Base-by-base conservation (phyloP, 2,888 invertebrate genomes). In the Sepiola atlantica region DNA sequence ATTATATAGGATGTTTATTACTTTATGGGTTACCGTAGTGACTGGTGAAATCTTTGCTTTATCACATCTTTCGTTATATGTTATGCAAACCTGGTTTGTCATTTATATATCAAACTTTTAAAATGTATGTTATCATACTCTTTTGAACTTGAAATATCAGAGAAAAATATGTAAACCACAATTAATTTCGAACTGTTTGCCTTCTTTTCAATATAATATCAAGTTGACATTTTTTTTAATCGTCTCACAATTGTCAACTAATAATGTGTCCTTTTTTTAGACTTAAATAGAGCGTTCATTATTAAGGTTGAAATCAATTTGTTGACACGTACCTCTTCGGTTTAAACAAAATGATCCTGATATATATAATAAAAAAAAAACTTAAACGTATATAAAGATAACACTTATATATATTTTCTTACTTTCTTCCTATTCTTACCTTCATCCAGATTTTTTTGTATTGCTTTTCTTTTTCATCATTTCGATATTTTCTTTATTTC, bases 261-360 rank as follows among this genome's bases (percentile, higher is more conserved):
- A n/a, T 77, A 18, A 77, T 77, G 28, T 28, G 3, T 12, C 32
- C n/a, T n/a, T 32, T 16, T 4, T 32, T 45, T 8, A 45, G 16
- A 32, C n/a, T 14, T 32, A 0, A 77, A 77, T 14, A 77, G n/a
- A 77, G n/a, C 77, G 77, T 77, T n/a, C n/a, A 77, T 12, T n/a
- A 77, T n/a, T n/a, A n/a, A 77, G 77, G 77, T 77, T 77, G 32
- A 77, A n/a, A 77, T 77, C 77, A n/a, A n/a, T 32, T 77, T 77
- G n/a, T 77, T 77, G 77, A 77, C 77, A 77, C 77, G 77, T 77
- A 77, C 77, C 77, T n/a, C 77, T 77, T 77, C 14, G 77, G 77
- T n/a, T 77, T 32, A 77, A 77, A 20, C 77, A 77, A 77, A 77
- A 77, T n/a, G 77, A 77, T 77, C n/a, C 77, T 77, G 77, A n/a